A percentile compares a stretch with the other conserved stretches of the same genome.
Conservation (phyloP, 2,113 vertebrate species). For the Cettia cetti region DNA sequence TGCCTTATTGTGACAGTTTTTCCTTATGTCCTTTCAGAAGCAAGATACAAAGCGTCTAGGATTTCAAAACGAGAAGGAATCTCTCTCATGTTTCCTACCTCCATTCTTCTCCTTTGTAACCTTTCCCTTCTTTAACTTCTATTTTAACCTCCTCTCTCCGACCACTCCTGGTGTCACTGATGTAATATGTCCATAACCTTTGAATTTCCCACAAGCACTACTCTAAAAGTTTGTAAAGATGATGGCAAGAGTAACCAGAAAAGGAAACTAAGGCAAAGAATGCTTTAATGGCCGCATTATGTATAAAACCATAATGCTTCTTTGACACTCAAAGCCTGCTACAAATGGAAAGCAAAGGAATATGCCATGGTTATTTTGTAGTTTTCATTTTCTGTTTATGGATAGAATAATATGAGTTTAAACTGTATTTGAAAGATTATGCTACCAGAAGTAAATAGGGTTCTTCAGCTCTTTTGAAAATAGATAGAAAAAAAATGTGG, state of each 20-base stretch:
- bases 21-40: not conserved
- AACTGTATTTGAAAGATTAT: not conserved
- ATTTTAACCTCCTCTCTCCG: not conserved
- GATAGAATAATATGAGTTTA: not conserved
- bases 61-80: not conserved
- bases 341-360: not conserved
- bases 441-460: not conserved
- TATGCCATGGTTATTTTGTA: fast-evolving
- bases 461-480: not conserved
- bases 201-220: not conserved
- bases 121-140: not conserved
- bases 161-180: not conserved
- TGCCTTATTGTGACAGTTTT: not conserved
- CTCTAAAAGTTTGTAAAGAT: not conserved
- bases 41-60: not conserved
- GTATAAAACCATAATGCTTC: not conserved
- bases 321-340: not conserved
- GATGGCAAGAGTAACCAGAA: not conserved
- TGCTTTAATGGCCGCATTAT: not conserved
- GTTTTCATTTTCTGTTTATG: not conserved
- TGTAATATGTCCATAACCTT: not conserved
- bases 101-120: not conserved
- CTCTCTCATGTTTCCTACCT: not conserved
- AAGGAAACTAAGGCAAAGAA: not conserved
- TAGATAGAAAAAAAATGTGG: not conserved